Evolutionary conservation across 2,797 vertebrate genomes (phyloP).

Genomic region (Micromesistius poutassou): DNA sequence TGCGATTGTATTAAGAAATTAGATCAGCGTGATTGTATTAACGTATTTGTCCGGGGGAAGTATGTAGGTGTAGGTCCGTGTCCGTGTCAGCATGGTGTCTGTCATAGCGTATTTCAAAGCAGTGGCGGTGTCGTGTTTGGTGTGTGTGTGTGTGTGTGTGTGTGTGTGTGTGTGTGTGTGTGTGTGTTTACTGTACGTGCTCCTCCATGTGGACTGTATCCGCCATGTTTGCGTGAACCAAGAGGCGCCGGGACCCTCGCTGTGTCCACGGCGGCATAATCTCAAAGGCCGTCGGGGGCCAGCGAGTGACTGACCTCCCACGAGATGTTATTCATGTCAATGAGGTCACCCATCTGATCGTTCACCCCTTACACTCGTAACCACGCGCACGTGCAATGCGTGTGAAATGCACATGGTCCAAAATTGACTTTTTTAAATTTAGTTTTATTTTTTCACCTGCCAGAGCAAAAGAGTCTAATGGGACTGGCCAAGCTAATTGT

Average conservation of each 20-base stretch:
- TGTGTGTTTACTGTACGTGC: slow-evolving; percentile 8
- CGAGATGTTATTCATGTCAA: slow-evolving; percentile 61
- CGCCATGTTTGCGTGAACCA: slow-evolving; percentile 30
- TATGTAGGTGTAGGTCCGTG: slow-evolving; percentile 21
- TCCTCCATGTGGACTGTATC: slow-evolving; percentile 26
- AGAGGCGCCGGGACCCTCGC: slow-evolving; percentile 9
- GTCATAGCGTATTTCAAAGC: no score
- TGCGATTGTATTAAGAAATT: no score
- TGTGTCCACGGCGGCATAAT: slow-evolving; percentile 34
- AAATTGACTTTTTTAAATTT: neutral
- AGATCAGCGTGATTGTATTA: no score
- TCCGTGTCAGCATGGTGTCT: no score
- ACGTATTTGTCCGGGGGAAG: no score
- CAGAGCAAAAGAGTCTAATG: neutral
- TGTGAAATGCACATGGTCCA: neutral
- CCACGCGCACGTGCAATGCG: slow-evolving; percentile 27
- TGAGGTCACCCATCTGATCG: slow-evolving; percentile 58
- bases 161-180: slow-evolving; percentile 5
- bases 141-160: slow-evolving; percentile 1
- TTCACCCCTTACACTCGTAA: slow-evolving; percentile 61
- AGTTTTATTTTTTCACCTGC: neutral
- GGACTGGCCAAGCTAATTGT: neutral
- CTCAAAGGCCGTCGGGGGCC: slow-evolving; percentile 49
- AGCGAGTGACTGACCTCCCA: slow-evolving; percentile 60
- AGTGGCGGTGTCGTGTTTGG: neutral